Percentiles rank a stretch among this genome's conserved stretches.
Conservation (phyloP, 2,113 vertebrate species). For the Daboia siamensis region DNA sequence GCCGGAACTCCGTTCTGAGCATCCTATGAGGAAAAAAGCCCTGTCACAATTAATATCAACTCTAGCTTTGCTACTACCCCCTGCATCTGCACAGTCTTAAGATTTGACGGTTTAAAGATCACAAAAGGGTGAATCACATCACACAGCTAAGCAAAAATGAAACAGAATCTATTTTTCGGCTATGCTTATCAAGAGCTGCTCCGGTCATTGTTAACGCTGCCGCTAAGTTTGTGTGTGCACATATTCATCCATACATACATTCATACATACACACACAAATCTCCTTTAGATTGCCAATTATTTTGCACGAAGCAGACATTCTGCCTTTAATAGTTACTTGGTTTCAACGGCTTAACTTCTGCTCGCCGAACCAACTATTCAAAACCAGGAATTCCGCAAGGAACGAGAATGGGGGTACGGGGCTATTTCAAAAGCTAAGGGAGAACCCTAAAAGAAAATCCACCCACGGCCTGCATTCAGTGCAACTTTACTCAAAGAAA, state of each 20-base stretch:
- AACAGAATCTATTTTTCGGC: not conserved
- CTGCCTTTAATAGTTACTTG: not conserved
- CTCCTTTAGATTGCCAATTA: not conserved
- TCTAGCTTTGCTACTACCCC: not conserved
- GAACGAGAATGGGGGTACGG: not conserved
- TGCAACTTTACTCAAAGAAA: not conserved
- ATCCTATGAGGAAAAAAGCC: no score
- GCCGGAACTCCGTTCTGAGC: no score
- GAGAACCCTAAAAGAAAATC: not conserved
- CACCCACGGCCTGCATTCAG: not conserved
- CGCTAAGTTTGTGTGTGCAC: not conserved
- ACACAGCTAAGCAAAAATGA: not conserved
- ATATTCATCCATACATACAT: not conserved
- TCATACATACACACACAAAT: not conserved
- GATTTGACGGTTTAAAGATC: not conserved
- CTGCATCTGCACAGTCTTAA: not conserved
- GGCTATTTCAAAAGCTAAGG: not conserved
- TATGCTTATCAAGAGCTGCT: not conserved
- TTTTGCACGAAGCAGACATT: not conserved
- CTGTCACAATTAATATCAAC: not conserved
- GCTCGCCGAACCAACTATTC: not conserved
- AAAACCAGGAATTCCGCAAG: not conserved
- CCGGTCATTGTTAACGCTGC: not conserved
- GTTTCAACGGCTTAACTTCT: not conserved
- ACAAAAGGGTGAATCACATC: not conserved